These are phyloP conservation scores for Eulimnadia texana DNA, from an alignment of 1,140 invertebrate species.

Conservation along the genomic window DNA sequence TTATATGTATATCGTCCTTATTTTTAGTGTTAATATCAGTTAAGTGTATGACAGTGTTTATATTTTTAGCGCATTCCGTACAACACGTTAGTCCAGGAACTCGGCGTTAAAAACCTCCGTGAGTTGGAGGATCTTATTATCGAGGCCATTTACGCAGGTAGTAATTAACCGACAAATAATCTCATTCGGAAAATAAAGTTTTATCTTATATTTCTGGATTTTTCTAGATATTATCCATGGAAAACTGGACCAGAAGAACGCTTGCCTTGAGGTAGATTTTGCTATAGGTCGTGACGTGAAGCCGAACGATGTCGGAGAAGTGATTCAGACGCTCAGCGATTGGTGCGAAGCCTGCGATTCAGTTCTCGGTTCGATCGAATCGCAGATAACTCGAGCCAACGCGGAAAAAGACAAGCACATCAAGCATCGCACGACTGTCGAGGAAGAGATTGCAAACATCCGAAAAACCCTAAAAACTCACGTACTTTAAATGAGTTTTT, in stretches of 20 bases:
- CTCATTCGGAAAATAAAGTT: not conserved
- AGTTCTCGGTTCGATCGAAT: constrained; percentile 73
- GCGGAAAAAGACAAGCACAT: constrained; percentile 62
- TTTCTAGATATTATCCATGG: constrained; percentile 80
- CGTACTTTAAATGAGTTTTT: not conserved
- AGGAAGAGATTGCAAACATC: constrained; percentile 66
- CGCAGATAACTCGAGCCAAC: constrained; percentile 76
- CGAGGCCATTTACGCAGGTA: constrained; percentile 86
- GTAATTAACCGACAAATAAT: constrained; percentile 10
- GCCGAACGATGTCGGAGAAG: constrained; percentile 55
- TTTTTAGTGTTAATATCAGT: constrained; percentile 15
- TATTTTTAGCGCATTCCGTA: constrained; percentile 65
- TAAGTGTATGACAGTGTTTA: too few relatives aligned
- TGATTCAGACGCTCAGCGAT: constrained; percentile 62
- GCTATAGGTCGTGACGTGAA: constrained; percentile 83
- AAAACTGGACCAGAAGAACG: constrained; percentile 89
- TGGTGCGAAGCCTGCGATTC: constrained; percentile 86
- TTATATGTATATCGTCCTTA: too few relatives aligned
- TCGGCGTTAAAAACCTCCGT: constrained; percentile 81
- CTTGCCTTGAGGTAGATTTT: constrained; percentile 82
- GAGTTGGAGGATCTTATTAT: constrained; percentile 95
- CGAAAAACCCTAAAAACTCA: constrained; percentile 61
- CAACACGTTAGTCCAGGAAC: constrained; percentile 60
- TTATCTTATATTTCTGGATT: constrained; percentile 6
- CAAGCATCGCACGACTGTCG: constrained; percentile 64